Percentiles rank a stretch among this genome's conserved stretches.
Conservation (phyloP, 1,140 invertebrate species). For the Laupala kohalensis region DNA sequence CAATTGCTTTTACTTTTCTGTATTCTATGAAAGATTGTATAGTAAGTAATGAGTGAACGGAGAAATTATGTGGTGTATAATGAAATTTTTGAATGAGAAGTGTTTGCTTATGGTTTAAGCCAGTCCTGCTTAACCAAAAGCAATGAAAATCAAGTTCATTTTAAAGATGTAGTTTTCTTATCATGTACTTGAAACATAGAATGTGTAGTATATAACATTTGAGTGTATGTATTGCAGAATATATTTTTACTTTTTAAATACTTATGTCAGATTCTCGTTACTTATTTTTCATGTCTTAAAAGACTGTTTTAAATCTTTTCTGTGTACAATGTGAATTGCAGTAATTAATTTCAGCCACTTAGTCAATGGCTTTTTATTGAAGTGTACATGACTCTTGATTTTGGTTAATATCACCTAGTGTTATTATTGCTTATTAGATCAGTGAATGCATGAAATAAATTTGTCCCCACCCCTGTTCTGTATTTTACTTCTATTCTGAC, state of each 20-base stretch:
- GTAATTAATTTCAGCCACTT: neutral
- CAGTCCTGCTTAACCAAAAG: no score
- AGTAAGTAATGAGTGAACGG: neutral
- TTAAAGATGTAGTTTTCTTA: neutral
- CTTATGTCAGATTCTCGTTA: neutral
- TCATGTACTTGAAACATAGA: neutral
- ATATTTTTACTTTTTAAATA: neutral
- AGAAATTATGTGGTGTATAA: neutral
- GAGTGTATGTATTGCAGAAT: neutral
- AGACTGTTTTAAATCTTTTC: neutral
- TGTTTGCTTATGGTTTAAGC: neutral
- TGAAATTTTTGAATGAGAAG: neutral
- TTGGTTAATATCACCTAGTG: neutral
- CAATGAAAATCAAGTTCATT: neutral
- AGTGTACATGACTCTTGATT: neutral
- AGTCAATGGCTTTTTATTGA: neutral
- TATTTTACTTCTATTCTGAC: no score
- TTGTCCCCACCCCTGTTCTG: neutral
- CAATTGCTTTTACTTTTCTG: neutral
- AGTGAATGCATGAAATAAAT: neutral
- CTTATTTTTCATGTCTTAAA: neutral
- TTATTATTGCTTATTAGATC: neutral
- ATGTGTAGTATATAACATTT: neutral
- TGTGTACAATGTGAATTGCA: neutral
- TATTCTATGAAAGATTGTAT: neutral